A percentile compares a stretch with the other conserved stretches of the same genome.
Evolutionary conservation across 2,888 invertebrate genomes (phyloP).

Genomic region (Sipha maydis): DNA sequence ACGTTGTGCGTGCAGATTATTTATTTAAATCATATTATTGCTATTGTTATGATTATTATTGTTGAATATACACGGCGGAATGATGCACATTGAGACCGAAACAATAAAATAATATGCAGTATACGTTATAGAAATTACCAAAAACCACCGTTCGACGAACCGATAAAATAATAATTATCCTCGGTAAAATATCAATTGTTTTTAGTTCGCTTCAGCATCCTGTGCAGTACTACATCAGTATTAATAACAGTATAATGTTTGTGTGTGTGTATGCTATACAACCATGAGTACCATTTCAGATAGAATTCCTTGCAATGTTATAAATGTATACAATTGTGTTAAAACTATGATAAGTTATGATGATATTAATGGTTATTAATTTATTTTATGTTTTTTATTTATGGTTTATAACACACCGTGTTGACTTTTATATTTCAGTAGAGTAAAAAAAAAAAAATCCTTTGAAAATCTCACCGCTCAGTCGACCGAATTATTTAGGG

Average conservation of each 20-base stretch:
- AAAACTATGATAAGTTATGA: not conserved
- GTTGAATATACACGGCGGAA: not conserved
- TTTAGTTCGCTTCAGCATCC: not conserved
- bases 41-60: not conserved
- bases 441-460: not conserved
- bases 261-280: not conserved
- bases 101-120: not conserved
- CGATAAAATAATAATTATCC: not conserved
- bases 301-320: not conserved
- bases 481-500: conserved; percentile 39
- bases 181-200: not conserved
- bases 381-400: too few species aligned
- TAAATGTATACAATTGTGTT: not conserved
- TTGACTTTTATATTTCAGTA: not conserved
- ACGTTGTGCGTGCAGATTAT: not conserved
- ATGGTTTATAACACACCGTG: not conserved
- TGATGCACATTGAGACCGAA: not conserved
- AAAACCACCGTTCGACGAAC: not conserved
- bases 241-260: too few species aligned
- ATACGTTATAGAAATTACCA: too few species aligned
- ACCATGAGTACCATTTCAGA: not conserved
- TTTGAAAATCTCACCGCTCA: conserved; percentile 22
- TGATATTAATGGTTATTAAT: too few species aligned
- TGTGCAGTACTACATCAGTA: not conserved
- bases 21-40: not conserved